phyloP scores from a whole-genome alignment of 1,140 invertebrate genomes.

The Phortica variegata region DNA sequence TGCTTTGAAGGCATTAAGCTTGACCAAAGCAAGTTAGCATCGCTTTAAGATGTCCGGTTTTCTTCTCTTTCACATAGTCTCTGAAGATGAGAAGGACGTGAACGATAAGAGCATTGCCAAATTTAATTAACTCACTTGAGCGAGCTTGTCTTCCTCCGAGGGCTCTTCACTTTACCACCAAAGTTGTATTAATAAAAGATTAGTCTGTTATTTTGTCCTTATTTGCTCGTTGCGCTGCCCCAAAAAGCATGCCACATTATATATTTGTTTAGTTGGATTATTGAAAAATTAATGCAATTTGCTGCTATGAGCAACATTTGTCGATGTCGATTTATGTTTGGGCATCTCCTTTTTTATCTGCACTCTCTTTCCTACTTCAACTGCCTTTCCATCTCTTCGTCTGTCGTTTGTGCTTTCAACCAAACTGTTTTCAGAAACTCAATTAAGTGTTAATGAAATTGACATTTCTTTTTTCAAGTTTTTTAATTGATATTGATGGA shows the following conservation, averaged over 20 bases:
- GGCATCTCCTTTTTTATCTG: no score
- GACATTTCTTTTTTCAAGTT: conserved; percentile 15
- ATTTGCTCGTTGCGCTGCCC: no score
- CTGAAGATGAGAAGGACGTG: no score
- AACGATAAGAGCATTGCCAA: conserved; percentile 11
- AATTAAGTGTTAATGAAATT: conserved; percentile 39
- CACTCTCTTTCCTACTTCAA: no score
- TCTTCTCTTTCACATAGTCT: no score
- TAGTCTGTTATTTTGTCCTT: conserved; percentile 27
- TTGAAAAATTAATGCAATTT: conserved; percentile 54
- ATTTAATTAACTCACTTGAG: conserved; percentile 54
- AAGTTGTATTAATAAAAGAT: conserved; percentile 48
- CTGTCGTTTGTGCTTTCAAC: no score
- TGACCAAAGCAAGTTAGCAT: no score
- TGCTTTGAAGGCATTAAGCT: no score
- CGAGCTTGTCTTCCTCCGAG: conserved; percentile 16
- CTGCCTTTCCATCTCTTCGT: no score
- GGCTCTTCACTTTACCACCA: no score
- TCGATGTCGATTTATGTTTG: no score
- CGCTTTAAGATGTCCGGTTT: no score
- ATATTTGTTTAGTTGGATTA: conserved; percentile 46
- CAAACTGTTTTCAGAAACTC: conserved; percentile 16
- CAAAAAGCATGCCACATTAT: conserved; percentile 39
- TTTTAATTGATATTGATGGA: conserved; percentile 36
- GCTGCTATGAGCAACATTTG: conserved; percentile 1